Conservation (phyloP, 2,113 vertebrate genomes). For the Seriola dumerili region DNA sequence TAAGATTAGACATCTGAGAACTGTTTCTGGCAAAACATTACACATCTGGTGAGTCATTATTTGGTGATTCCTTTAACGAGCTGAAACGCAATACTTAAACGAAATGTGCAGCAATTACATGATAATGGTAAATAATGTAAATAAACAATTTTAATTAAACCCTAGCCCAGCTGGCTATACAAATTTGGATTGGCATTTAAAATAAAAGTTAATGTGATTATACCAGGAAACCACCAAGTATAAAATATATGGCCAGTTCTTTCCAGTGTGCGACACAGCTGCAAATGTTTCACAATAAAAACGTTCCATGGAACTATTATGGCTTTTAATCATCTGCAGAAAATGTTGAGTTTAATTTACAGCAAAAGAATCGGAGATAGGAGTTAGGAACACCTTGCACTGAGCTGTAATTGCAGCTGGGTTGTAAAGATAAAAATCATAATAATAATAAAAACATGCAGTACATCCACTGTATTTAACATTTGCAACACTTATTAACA, state of each 20-base stretch:
- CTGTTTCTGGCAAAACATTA: background rate
- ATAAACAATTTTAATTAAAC: background rate
- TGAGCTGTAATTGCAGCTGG: background rate
- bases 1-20: background rate
- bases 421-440: background rate
- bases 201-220: constrained; percentile 3
- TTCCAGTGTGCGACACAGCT: constrained; percentile 11
- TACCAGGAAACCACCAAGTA: background rate
- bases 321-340: constrained; percentile 10
- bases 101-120: constrained; percentile 2
- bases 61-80: constrained; percentile 3
- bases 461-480: background rate
- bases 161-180: background rate
- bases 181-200: background rate
- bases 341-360: background rate
- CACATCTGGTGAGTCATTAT: constrained; percentile 7
- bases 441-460: background rate
- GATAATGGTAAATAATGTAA: background rate
- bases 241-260: background rate
- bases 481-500: background rate
- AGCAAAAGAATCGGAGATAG: background rate
- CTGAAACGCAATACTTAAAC: background rate
- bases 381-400: background rate
- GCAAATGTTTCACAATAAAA: constrained; percentile 2
- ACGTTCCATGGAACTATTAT: background rate